phyloP scores from a whole-genome alignment of 2,113 vertebrate genomes.

The Nycticebus coucang region DNA sequence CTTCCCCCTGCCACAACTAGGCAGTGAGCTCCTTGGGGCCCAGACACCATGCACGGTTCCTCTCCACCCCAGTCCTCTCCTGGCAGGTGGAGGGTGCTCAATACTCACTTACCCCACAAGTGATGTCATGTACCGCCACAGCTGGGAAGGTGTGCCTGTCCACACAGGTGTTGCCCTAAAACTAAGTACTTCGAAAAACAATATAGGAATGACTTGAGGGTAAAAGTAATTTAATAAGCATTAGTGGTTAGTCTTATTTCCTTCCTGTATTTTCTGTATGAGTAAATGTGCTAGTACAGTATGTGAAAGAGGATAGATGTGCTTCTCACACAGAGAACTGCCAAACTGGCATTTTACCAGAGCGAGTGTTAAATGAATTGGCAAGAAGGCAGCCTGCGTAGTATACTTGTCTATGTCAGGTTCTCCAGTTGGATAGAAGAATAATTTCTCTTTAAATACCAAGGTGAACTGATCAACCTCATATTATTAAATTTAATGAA shows the following conservation, averaged over 20 bases:
- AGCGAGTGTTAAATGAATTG: background rate
- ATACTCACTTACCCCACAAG: background rate
- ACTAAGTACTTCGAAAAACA: background rate
- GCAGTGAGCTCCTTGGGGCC: background rate
- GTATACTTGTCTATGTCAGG: background rate
- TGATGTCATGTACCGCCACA: background rate
- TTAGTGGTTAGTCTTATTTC: background rate
- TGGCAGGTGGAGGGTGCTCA: fast-evolving
- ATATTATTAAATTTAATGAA: background rate
- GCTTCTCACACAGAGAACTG: background rate
- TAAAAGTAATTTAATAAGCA: background rate
- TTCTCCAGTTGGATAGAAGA: background rate
- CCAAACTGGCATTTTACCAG: background rate
- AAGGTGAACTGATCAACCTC: background rate
- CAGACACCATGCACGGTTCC: background rate
- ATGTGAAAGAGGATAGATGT: background rate
- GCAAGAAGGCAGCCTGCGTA: background rate
- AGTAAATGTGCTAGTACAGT: background rate
- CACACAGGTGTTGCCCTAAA: background rate
- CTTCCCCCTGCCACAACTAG: too few species aligned
- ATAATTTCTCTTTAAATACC: background rate
- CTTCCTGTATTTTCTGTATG: background rate
- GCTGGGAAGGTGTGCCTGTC: background rate
- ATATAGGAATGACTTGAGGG: background rate
- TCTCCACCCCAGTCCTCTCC: fast-evolving